phyloP scores from a whole-genome alignment of 1,140 invertebrate genomes.

The Gryon sp. region DNA sequence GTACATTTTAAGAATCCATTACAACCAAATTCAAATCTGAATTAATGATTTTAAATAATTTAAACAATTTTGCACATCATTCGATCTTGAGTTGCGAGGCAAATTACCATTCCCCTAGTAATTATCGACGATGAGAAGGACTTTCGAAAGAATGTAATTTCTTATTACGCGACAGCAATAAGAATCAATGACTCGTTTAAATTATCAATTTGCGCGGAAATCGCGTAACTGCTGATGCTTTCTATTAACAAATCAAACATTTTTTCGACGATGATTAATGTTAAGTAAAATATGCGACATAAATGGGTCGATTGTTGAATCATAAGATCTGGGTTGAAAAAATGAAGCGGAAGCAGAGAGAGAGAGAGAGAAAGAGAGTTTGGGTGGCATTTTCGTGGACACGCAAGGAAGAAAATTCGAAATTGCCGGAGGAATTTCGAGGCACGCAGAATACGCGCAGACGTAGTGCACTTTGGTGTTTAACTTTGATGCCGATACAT shows the following conservation, averaged over 20 bases:
- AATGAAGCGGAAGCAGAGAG: too few species aligned
- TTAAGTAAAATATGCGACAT: conserved; percentile 27
- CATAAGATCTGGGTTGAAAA: too few species aligned
- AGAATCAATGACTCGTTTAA: conserved; percentile 58
- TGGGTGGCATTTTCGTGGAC: conserved; percentile 15
- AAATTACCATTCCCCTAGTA: conserved; percentile 49
- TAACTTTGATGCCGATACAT: conserved; percentile 74
- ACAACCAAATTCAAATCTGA: too few species aligned
- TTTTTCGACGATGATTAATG: conserved; percentile 27
- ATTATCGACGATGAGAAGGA: conserved; percentile 67
- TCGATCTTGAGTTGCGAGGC: too few species aligned
- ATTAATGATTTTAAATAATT: too few species aligned
- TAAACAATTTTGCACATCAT: too few species aligned
- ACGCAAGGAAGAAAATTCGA: conserved; percentile 52
- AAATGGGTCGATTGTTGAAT: conserved; percentile 20
- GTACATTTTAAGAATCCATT: too few species aligned
- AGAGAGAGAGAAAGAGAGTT: too few species aligned
- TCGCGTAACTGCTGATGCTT: too few species aligned
- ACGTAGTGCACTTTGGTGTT: conserved; percentile 71
- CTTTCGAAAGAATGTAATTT: conserved; percentile 67
- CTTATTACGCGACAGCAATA: conserved; percentile 39
- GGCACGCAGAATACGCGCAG: conserved; percentile 65
- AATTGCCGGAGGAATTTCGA: conserved; percentile 68
- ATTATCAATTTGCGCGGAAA: conserved; percentile 26
- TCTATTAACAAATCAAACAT: neutral